Evolutionary conservation across 2,888 invertebrate genomes (phyloP), one percentile per base, ranked within the genome.

Genomic region (Drosophila phalerata): DNA sequence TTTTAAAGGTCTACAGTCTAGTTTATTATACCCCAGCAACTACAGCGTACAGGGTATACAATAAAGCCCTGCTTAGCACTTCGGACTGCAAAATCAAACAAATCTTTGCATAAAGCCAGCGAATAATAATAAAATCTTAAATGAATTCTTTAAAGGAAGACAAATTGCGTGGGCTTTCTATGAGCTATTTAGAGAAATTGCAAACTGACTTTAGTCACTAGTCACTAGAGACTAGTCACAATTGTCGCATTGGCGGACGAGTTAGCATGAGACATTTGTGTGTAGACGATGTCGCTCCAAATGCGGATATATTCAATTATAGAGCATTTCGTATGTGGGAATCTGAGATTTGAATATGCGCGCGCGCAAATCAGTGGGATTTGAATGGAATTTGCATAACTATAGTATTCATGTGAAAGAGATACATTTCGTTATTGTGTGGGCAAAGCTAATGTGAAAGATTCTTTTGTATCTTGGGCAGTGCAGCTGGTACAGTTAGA

Each of bases 301-400:
- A 55, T 51, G 73, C 83, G 88, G 88, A 83, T 79, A 88, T 34
- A 82, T 77, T 83, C 83, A 83, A 83, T 83, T 88, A 88, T 67
- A 61, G 71, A 43, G 48, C 55, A 34, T 34, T 52, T 47, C 25
- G n/a, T 30, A 66, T 57, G 73, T 85, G 48, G 52, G 60, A 73
- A 57, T 69, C 75, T 75, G 72, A 69, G 83, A 60, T 70, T 79
- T 76, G 53, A 70, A 83, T 81, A 75, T 75, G 63, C 62, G 72
- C 51, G 85, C 82, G 65, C 45, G 68, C 76, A 61, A 76, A 85
- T 73, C 62, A 64, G 30, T 58, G 62, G 51, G 40, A 34, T 42
- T 69, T 37, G 15, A 34, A 42, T 56, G 5, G 57, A 71, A 87
- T 87, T 81, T 87, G 73, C 88, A 78, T 69, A 61, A 40, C 56